These are phyloP conservation scores for Mesocricetus auratus DNA, from an alignment of 2,113 vertebrate species.

Conservation along the genomic window DNA sequence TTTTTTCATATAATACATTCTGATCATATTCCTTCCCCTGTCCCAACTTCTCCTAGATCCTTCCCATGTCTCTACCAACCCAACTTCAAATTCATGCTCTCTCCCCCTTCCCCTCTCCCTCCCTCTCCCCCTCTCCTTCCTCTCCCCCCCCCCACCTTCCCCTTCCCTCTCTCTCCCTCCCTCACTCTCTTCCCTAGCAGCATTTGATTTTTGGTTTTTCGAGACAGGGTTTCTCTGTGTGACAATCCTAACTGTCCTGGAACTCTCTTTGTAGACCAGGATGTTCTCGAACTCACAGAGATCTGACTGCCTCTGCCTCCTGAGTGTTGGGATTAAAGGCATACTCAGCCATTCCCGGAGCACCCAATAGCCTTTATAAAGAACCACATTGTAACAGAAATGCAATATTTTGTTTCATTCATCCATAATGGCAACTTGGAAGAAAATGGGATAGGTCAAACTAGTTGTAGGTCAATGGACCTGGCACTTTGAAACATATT, in stretches of 20 bases:
- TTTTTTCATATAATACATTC: not conserved
- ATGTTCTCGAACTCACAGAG: not conserved
- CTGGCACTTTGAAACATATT: not conserved
- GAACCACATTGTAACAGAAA: slow-evolving; percentile 23
- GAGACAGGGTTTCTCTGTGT: not conserved
- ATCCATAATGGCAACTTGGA: slow-evolving; percentile 14
- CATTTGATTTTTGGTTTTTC: not conserved
- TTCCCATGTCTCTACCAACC: not conserved
- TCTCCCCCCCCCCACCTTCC: not conserved
- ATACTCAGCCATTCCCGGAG: not conserved
- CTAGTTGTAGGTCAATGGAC: slow-evolving; percentile 4
- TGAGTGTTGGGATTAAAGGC: not conserved
- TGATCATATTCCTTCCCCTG: not conserved
- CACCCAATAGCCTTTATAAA: not conserved
- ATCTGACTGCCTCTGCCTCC: not conserved
- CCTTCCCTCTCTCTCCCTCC: not conserved
- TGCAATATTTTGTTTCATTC: slow-evolving; percentile 47
- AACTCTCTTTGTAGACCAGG: not conserved
- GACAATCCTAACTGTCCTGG: not conserved
- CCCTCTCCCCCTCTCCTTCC: too few species aligned
- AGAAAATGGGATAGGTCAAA: slow-evolving; percentile 14
- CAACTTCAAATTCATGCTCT: not conserved
- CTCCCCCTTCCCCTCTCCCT: not conserved
- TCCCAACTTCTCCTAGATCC: not conserved
- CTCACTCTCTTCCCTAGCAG: not conserved